Conservation (phyloP, 2,113 vertebrate genomes). For the Notiomystis cincta region DNA sequence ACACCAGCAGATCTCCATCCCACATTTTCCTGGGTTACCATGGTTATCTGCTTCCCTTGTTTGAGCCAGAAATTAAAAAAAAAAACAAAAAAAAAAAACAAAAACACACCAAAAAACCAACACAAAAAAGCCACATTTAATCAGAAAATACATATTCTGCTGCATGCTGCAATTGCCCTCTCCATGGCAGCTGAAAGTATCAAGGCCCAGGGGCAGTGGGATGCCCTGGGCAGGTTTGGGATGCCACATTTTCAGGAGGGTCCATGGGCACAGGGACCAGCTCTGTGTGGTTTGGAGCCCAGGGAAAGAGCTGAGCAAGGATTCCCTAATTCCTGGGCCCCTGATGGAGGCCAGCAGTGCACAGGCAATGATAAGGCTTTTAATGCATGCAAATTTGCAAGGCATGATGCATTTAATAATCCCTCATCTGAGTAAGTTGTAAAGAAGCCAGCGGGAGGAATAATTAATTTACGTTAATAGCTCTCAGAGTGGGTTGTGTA, state of each 20-base stretch:
- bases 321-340: neutral
- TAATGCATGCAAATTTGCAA: conserved; percentile 57
- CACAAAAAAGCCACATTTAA: neutral
- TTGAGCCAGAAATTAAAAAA: neutral
- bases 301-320: neutral
- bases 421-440: conserved; percentile 50
- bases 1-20: neutral
- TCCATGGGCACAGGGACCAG: neutral
- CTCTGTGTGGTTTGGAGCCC: neutral
- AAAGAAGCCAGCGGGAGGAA: conserved; percentile 66
- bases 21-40: neutral
- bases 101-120: too few species aligned
- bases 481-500: conserved; percentile 36
- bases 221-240: neutral
- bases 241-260: neutral
- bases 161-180: neutral
- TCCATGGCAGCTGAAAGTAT: neutral
- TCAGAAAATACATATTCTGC: neutral
- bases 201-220: neutral
- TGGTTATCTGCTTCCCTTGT: neutral
- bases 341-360: neutral
- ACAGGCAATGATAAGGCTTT: neutral
- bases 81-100: too few species aligned
- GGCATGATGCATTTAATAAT: conserved; percentile 62
- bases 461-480: conserved; percentile 72